A percentile compares a stretch with the other conserved stretches of the same genome.
Conservation (phyloP, 2,888 invertebrate genomes). For the Macaria notata region DNA sequence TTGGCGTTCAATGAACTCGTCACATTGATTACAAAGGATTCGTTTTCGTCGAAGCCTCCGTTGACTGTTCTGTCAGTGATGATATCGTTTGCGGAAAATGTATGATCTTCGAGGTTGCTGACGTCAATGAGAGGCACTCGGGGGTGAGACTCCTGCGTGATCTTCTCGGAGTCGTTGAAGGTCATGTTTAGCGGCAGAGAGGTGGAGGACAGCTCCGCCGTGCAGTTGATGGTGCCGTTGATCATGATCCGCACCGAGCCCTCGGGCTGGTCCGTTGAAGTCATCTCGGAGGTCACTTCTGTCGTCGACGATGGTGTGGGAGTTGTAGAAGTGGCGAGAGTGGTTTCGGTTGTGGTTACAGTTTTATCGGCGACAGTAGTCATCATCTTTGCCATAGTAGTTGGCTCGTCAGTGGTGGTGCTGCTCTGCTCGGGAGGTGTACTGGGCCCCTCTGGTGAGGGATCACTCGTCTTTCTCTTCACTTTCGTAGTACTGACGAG, state of each 20-base stretch:
- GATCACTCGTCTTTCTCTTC: constrained; percentile 62
- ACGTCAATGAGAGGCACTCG: constrained; percentile 54
- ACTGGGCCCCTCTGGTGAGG: constrained; percentile 32
- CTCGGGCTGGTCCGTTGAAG: constrained; percentile 60
- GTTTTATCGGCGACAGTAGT: background rate
- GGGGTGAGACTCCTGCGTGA: constrained; percentile 49
- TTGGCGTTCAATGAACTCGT: constrained; percentile 78
- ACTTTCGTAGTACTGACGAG: constrained; percentile 57
- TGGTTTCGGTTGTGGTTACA: constrained; percentile 23
- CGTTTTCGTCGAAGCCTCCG: constrained; percentile 71
- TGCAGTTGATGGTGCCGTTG: constrained; percentile 75
- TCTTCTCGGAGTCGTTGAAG: constrained; percentile 50
- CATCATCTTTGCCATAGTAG: constrained; percentile 12
- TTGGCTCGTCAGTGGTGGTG: constrained; percentile 34
- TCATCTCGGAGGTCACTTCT: constrained; percentile 35
- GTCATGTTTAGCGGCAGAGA: constrained; percentile 57
- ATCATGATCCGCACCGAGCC: constrained; percentile 64
- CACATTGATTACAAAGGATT: constrained; percentile 81
- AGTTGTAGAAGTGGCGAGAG: constrained; percentile 1
- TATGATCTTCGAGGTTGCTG: constrained; percentile 54
- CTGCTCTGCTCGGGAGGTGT: constrained; percentile 13
- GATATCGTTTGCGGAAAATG: constrained; percentile 64
- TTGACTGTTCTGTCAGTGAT: constrained; percentile 63
- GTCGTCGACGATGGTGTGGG: constrained; percentile 18
- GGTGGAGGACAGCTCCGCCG: constrained; percentile 70